These are phyloP conservation scores for Heliothis virescens DNA, from an alignment of 1,140 invertebrate species.

Conservation along the genomic window DNA sequence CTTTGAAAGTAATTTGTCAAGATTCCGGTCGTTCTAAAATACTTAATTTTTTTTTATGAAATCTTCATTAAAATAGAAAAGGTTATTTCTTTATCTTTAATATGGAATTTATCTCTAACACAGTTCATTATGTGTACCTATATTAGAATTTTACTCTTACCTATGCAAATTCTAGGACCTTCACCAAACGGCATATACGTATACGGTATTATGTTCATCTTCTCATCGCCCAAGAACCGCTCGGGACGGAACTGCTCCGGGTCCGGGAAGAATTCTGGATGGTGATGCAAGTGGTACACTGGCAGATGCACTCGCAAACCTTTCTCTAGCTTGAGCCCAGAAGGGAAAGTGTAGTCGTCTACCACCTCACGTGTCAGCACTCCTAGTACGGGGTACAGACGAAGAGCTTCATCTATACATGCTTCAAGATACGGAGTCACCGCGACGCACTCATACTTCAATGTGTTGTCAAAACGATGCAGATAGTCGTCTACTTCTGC, in stretches of 20 bases:
- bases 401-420: slow-evolving; percentile 67
- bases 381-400: slow-evolving; percentile 70
- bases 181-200: slow-evolving; percentile 61
- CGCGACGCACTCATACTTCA: slow-evolving; percentile 75
- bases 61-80: too few species aligned
- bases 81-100: too few species aligned
- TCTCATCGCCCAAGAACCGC: slow-evolving; percentile 87
- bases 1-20: too few species aligned
- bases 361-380: slow-evolving; percentile 62
- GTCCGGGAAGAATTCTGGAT: slow-evolving; percentile 82
- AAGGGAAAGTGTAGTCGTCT: slow-evolving; percentile 76
- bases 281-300: slow-evolving; percentile 79
- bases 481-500: slow-evolving; percentile 86
- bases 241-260: slow-evolving; percentile 88
- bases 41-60: too few species aligned
- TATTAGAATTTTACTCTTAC: not conserved
- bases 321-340: slow-evolving; percentile 60
- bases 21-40: too few species aligned
- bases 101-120: too few species aligned
- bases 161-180: slow-evolving; percentile 54
- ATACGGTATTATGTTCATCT: slow-evolving; percentile 50
- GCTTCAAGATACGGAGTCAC: slow-evolving; percentile 72
- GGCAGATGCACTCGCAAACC: slow-evolving; percentile 64
- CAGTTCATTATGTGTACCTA: too few species aligned
- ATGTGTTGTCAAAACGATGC: slow-evolving; percentile 67